Conservation (phyloP, 2,797 vertebrate genomes). For the Chaetophractus vellerosus region DNA sequence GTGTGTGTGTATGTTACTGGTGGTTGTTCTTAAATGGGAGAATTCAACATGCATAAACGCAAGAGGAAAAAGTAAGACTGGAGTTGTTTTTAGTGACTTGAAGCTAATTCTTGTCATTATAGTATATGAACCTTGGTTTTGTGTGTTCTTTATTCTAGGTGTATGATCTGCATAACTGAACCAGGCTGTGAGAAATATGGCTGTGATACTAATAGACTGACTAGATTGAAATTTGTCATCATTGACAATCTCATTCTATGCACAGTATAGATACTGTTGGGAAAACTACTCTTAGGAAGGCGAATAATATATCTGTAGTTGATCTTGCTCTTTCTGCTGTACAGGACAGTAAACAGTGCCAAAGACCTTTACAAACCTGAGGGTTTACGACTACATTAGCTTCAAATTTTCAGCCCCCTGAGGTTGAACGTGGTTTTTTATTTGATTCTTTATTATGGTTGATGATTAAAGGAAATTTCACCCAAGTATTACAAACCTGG, state of each 20-base stretch:
- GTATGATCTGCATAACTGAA: background rate
- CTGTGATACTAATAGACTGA: background rate
- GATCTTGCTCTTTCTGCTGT: background rate
- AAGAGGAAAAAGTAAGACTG: background rate
- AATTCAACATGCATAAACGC: background rate
- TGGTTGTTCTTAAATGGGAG: background rate
- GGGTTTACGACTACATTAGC: background rate
- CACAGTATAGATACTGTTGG: background rate
- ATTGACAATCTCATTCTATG: background rate
- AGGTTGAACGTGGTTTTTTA: background rate
- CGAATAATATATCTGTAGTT: background rate
- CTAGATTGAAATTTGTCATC: background rate
- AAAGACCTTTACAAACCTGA: background rate
- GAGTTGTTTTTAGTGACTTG: background rate
- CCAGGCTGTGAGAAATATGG: background rate
- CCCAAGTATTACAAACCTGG: slow-evolving; percentile 33
- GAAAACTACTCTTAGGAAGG: background rate
- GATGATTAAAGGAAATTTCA: slow-evolving; percentile 45
- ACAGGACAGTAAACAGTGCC: background rate
- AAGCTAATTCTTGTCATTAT: background rate
- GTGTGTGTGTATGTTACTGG: background rate
- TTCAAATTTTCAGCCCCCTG: background rate
- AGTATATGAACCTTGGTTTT: background rate
- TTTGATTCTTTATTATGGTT: background rate
- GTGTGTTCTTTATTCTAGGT: background rate